These are phyloP conservation scores for Danio kyathit DNA, from an alignment of 2,797 vertebrate species.

Conservation along the genomic window DNA sequence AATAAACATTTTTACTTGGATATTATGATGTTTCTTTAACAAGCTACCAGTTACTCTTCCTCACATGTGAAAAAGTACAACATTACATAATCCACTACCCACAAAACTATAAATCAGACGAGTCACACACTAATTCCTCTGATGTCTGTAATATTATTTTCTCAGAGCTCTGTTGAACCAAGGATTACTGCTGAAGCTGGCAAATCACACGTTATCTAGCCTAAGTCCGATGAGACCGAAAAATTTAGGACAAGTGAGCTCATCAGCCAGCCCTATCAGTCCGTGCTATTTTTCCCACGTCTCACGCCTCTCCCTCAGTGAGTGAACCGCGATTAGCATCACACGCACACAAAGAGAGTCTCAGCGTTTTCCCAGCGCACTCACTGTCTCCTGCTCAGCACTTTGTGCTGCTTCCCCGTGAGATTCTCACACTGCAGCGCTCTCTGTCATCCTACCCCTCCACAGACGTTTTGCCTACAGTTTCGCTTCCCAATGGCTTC, in stretches of 20 bases:
- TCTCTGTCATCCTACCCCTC: slow-evolving; percentile 65
- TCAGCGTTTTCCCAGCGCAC: slow-evolving; percentile 73
- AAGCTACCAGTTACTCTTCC: not conserved
- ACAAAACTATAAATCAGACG: not conserved
- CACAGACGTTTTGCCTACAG: slow-evolving; percentile 37
- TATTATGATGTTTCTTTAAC: not conserved
- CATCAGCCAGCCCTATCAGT: slow-evolving; percentile 39
- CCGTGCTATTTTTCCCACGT: slow-evolving; percentile 55
- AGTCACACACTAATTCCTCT: not conserved
- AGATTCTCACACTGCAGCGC: slow-evolving; percentile 69
- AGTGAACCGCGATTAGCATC: slow-evolving; percentile 57
- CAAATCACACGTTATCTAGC: slow-evolving; percentile 9
- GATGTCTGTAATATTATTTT: slow-evolving; percentile 20
- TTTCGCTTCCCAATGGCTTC: slow-evolving; percentile 58
- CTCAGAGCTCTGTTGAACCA: not conserved
- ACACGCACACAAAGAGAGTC: slow-evolving; percentile 55
- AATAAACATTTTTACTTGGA: not conserved
- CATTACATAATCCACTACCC: not conserved
- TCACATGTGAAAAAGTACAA: not conserved
- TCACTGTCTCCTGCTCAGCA: slow-evolving; percentile 56
- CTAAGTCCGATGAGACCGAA: slow-evolving; percentile 11
- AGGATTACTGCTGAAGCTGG: slow-evolving; percentile 6
- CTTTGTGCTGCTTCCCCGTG: slow-evolving; percentile 66
- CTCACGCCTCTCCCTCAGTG: slow-evolving; percentile 50
- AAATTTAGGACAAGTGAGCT: slow-evolving; percentile 18